phyloP scores from a whole-genome alignment of 1,140 invertebrate genomes.

The Chelonus insularis region DNA sequence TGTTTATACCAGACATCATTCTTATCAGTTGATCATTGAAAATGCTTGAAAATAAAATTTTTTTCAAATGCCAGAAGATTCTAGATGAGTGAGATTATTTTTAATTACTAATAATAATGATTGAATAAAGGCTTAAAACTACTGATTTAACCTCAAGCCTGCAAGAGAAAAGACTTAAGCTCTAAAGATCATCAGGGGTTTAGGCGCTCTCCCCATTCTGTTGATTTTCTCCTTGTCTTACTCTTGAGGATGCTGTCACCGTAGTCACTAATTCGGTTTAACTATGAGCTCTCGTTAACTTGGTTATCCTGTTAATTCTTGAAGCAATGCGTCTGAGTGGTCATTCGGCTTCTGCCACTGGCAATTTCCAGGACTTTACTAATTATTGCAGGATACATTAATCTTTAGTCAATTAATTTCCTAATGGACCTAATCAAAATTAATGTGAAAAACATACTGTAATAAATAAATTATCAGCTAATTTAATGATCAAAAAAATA shows the following conservation, averaged over 20 bases:
- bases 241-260: constrained; percentile 19
- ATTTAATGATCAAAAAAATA: too few species aligned
- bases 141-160: background rate
- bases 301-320: constrained; percentile 26
- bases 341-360: background rate
- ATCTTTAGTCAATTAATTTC: background rate
- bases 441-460: too few species aligned
- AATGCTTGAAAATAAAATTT: too few species aligned
- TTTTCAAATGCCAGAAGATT: too few species aligned
- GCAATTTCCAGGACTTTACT: constrained; percentile 1
- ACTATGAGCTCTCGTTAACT: constrained; percentile 32
- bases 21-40: too few species aligned
- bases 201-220: constrained; percentile 31
- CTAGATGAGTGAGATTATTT: too few species aligned
- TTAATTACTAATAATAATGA: too few species aligned
- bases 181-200: constrained; percentile 40
- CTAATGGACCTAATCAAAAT: too few species aligned
- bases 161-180: constrained; percentile 9
- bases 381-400: constrained; percentile 2
- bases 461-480: too few species aligned
- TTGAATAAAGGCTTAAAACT: too few species aligned
- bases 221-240: background rate
- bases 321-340: constrained; percentile 22
- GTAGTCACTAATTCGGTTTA: constrained; percentile 30
- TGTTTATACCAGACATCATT: too few species aligned